Conservation (phyloP, 2,888 invertebrate species). For the Melinaea marsaeus region DNA sequence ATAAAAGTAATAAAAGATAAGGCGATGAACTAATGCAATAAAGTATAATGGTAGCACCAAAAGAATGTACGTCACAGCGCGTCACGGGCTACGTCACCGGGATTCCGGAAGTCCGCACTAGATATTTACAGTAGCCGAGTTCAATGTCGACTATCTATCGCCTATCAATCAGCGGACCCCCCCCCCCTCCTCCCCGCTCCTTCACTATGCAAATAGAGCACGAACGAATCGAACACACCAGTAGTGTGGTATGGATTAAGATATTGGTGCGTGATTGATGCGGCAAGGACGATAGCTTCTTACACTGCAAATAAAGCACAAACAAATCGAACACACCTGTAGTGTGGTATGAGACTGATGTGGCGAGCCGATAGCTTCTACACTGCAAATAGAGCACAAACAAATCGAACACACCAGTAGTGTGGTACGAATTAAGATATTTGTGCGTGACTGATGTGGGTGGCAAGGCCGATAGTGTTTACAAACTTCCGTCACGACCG, state of each 20-base stretch:
- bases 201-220: constrained; percentile 18
- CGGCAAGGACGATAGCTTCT: neutral
- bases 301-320: no score
- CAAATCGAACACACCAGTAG: neutral
- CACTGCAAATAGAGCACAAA: constrained; percentile 13
- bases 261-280: constrained; percentile 57
- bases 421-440: constrained; percentile 41
- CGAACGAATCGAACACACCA: no score
- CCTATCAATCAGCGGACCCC: constrained; percentile 64
- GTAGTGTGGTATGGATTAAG: constrained; percentile 36
- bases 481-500: constrained; percentile 72
- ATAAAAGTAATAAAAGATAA: constrained; percentile 67
- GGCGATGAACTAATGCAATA: constrained; percentile 68
- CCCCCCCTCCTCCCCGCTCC: constrained; percentile 26
- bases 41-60: constrained; percentile 74
- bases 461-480: constrained; percentile 74
- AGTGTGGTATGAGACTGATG: no score
- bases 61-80: constrained; percentile 65
- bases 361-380: constrained; percentile 7
- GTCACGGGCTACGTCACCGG: constrained; percentile 68
- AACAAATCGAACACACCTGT: no score
- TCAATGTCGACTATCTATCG: constrained; percentile 76
- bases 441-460: constrained; percentile 36
- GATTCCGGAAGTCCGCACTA: constrained; percentile 65
- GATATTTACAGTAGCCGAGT: constrained; percentile 66